Conservation (phyloP, 2,797 vertebrate genomes). For the Hozukius guyotensis region DNA sequence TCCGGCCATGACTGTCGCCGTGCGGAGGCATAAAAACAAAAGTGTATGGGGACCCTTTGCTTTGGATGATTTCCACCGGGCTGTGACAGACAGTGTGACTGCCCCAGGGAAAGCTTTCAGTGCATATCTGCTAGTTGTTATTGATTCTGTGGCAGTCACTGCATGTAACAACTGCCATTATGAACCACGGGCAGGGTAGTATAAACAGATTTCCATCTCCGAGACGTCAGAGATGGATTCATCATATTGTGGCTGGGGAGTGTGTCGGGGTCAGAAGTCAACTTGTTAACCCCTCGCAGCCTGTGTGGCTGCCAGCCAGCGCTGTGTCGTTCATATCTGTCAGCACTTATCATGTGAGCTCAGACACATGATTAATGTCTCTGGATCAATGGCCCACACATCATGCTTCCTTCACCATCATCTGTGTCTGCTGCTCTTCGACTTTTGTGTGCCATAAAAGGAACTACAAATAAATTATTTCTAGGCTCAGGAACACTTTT, state of each 20-base stretch:
- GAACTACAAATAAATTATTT: background rate
- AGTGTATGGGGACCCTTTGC: background rate
- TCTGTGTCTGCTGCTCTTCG: conserved; percentile 5
- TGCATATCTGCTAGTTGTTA: conserved; percentile 40
- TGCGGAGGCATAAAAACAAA: no score
- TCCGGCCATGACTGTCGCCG: no score
- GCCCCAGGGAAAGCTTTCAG: conserved; percentile 30
- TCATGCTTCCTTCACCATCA: conserved; percentile 5
- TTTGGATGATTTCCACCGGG: conserved; percentile 7
- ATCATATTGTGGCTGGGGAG: conserved; percentile 39
- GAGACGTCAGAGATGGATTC: conserved; percentile 37
- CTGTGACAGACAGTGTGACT: background rate
- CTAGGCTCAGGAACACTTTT: background rate
- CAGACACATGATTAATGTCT: conserved; percentile 57
- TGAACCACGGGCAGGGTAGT: conserved; percentile 20
- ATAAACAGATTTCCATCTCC: conserved; percentile 54
- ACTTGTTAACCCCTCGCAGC: conserved; percentile 60
- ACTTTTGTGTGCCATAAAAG: background rate
- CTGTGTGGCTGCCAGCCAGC: background rate
- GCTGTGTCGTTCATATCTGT: conserved; percentile 51
- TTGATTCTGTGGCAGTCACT: conserved; percentile 56
- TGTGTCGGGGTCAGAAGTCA: conserved; percentile 61
- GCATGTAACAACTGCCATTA: conserved; percentile 48
- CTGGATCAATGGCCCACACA: conserved; percentile 25
- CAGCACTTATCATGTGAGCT: conserved; percentile 47